These are phyloP conservation scores for Linhomoeus sp. DNA, from an alignment of 2,888 invertebrate species.

Conservation along the genomic window DNA sequence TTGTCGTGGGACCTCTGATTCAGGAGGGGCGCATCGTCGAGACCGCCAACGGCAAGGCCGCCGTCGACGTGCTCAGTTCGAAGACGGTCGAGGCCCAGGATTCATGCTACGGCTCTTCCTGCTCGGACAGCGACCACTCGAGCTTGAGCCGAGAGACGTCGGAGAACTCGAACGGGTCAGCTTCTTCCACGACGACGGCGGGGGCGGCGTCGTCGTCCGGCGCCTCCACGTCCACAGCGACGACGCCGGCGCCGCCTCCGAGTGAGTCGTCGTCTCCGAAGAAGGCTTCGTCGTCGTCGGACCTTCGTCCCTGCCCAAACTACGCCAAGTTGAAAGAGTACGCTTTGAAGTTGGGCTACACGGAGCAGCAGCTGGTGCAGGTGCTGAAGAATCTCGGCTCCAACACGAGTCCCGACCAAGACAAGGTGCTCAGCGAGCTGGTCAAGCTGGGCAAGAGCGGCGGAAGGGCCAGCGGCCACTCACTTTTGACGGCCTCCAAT, in stretches of 20 bases:
- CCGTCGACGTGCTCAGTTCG: no score
- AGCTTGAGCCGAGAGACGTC: conserved; percentile 15
- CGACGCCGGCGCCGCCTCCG: no score
- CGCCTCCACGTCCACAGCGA: background rate
- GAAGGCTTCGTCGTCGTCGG: background rate
- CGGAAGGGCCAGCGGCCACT: conserved; percentile 1
- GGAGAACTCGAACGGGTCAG: conserved; percentile 5
- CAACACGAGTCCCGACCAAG: conserved; percentile 34
- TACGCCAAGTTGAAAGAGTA: conserved; percentile 55
- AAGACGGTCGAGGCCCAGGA: conserved; percentile 5
- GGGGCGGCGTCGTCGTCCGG: background rate
- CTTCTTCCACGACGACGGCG: background rate
- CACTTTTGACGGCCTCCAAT: conserved; percentile 1
- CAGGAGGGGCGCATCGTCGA: no score
- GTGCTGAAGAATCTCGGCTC: conserved; percentile 65
- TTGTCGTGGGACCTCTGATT: no score
- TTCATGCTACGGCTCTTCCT: conserved; percentile 13
- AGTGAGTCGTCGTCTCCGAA: background rate
- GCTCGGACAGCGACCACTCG: conserved; percentile 15
- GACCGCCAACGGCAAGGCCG: no score
- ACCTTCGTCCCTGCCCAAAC: conserved; percentile 2
- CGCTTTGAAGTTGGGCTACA: conserved; percentile 73
- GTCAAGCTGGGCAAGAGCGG: conserved; percentile 45
- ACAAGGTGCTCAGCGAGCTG: conserved; percentile 66
- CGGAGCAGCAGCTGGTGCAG: conserved; percentile 58